phyloP scores from a whole-genome alignment of 2,888 invertebrate species.

The Phragmatobia fuliginosa region DNA sequence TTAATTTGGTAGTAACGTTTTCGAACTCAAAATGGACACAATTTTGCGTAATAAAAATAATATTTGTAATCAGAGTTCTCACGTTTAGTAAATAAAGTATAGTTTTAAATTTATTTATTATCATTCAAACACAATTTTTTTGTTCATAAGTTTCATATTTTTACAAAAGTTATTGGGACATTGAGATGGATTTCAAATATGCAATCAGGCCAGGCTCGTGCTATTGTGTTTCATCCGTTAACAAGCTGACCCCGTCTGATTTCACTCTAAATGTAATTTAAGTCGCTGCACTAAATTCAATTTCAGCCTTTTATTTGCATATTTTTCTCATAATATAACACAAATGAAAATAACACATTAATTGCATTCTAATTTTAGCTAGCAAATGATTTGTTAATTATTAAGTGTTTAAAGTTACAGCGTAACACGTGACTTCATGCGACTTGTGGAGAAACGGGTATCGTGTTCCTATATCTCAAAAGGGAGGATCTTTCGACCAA shows the following conservation, averaged over 20 bases:
- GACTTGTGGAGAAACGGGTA: no score
- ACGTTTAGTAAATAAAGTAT: no score
- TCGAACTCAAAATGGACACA: no score
- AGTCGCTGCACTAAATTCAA: conserved; percentile 61
- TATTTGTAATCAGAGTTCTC: background rate
- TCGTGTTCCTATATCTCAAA: no score
- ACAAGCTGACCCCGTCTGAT: conserved; percentile 61
- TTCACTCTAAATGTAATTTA: conserved; percentile 59
- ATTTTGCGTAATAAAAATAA: background rate
- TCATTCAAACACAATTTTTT: background rate
- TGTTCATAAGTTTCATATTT: conserved; percentile 17
- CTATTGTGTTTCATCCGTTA: conserved; percentile 69
- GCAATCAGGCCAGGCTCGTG: conserved; percentile 56
- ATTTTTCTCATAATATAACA: conserved; percentile 44
- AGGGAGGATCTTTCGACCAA: no score
- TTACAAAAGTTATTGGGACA: conserved; percentile 41
- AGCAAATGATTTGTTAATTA: conserved; percentile 3
- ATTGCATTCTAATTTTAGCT: conserved; percentile 26
- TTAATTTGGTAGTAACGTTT: no score
- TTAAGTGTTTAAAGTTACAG: background rate
- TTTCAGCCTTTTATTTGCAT: conserved; percentile 56
- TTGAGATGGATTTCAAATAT: conserved; percentile 54
- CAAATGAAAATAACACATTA: conserved; percentile 28
- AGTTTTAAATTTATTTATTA: background rate
- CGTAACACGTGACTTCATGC: background rate